Conservation (phyloP, 2,113 vertebrate genomes). For the Paramormyrops kingsleyae region DNA sequence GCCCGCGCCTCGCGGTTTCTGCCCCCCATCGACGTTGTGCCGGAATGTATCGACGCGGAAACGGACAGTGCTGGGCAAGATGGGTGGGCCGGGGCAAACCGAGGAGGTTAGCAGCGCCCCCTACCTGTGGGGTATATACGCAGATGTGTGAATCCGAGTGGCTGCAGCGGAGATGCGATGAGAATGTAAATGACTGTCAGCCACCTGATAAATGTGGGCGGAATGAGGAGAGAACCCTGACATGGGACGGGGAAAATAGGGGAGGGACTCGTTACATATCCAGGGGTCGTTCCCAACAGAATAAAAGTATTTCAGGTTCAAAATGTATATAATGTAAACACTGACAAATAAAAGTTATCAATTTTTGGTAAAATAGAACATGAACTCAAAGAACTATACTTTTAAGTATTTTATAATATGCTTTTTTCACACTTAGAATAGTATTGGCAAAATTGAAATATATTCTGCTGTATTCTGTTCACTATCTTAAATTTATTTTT, state of each 20-base stretch:
- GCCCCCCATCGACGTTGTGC: background rate
- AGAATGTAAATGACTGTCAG: background rate
- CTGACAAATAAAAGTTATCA: background rate
- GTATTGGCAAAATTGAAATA: background rate
- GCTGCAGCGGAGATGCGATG: background rate
- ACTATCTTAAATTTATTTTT: background rate
- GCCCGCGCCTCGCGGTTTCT: background rate
- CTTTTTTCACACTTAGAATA: background rate
- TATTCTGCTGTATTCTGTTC: background rate
- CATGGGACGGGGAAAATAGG: background rate
- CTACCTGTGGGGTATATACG: background rate
- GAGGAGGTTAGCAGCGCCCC: background rate
- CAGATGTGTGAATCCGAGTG: background rate
- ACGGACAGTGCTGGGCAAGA: background rate
- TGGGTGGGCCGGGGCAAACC: background rate
- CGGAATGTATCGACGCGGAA: background rate
- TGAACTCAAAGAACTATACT: background rate
- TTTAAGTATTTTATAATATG: background rate
- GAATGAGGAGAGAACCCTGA: background rate
- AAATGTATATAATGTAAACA: background rate
- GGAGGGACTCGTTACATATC: background rate
- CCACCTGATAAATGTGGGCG: background rate
- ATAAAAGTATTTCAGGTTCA: background rate
- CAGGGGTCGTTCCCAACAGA: background rate
- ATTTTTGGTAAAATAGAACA: background rate